These are phyloP conservation scores for Phalanger gymnotis DNA, from an alignment of 2,797 vertebrate species.

Conservation along the genomic window DNA sequence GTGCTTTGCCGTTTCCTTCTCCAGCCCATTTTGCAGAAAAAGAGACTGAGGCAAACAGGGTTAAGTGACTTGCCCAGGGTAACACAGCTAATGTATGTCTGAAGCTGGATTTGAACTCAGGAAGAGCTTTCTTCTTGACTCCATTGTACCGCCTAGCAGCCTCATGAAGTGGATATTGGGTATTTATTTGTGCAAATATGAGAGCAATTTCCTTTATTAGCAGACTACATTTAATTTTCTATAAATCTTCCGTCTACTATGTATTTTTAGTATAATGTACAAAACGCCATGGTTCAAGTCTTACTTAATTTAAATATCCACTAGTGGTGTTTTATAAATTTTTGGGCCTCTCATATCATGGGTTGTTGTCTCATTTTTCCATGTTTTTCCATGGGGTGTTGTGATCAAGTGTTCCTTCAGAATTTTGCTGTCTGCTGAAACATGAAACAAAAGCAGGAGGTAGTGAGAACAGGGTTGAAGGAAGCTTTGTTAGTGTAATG, in stretches of 20 bases:
- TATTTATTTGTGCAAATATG: background rate
- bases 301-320: background rate
- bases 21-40: background rate
- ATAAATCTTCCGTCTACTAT: background rate
- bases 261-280: constrained; percentile 9
- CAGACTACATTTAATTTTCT: background rate
- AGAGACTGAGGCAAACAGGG: background rate
- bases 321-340: constrained; percentile 1
- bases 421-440: background rate
- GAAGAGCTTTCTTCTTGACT: background rate
- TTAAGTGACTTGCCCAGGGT: background rate
- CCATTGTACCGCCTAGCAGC: no score
- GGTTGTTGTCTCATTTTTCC: background rate
- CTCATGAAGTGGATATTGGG: background rate
- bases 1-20: background rate
- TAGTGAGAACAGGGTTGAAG: background rate
- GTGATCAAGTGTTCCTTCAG: constrained; percentile 25
- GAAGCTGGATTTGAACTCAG: background rate
- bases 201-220: background rate
- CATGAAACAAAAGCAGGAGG: constrained; percentile 16
- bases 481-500: constrained; percentile 15
- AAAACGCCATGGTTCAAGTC: constrained; percentile 4
- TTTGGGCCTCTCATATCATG: background rate
- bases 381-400: background rate
- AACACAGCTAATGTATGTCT: background rate